phyloP scores from a whole-genome alignment of 2,888 invertebrate species.

The Hirtodrosophila confusa region DNA sequence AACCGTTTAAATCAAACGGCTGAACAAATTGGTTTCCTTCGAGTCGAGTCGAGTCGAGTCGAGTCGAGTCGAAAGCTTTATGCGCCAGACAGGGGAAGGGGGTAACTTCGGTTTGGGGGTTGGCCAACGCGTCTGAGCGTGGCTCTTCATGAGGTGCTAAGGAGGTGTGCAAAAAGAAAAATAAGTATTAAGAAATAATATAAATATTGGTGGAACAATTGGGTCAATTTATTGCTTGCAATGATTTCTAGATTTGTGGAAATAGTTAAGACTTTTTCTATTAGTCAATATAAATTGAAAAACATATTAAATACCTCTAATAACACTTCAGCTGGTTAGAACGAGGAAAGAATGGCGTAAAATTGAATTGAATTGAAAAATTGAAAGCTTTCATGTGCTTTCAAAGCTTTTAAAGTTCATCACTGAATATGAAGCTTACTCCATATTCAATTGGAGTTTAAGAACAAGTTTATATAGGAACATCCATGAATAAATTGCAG shows the following conservation, averaged over 20 bases:
- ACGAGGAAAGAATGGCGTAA: too few relatives aligned
- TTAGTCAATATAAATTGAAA: too few relatives aligned
- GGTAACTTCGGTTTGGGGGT: conserved; percentile 32
- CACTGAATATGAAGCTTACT: too few relatives aligned
- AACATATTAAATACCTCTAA: too few relatives aligned
- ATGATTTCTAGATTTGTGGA: too few relatives aligned
- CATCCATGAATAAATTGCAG: too few relatives aligned
- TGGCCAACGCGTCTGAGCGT: conserved; percentile 15
- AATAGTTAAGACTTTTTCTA: too few relatives aligned
- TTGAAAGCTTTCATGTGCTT: too few relatives aligned
- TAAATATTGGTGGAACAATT: background rate
- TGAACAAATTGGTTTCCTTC: conserved; percentile 81
- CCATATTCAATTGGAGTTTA: background rate
- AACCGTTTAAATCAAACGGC: conserved; percentile 81
- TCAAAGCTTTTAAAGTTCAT: too few relatives aligned
- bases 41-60: conserved; percentile 45
- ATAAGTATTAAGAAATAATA: conserved; percentile 12
- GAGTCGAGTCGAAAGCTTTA: conserved; percentile 71
- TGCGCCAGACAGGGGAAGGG: conserved; percentile 51
- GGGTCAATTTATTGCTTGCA: background rate
- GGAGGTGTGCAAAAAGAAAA: conserved; percentile 36
- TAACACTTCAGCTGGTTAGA: too few relatives aligned
- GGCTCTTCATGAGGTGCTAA: conserved; percentile 47
- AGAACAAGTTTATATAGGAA: too few relatives aligned
- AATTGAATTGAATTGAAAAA: too few relatives aligned